Percentiles rank a stretch among this genome's conserved stretches.
These are phyloP conservation scores for Drosophila anceps DNA, from an alignment of 2,888 invertebrate species.

Conservation along the genomic window DNA sequence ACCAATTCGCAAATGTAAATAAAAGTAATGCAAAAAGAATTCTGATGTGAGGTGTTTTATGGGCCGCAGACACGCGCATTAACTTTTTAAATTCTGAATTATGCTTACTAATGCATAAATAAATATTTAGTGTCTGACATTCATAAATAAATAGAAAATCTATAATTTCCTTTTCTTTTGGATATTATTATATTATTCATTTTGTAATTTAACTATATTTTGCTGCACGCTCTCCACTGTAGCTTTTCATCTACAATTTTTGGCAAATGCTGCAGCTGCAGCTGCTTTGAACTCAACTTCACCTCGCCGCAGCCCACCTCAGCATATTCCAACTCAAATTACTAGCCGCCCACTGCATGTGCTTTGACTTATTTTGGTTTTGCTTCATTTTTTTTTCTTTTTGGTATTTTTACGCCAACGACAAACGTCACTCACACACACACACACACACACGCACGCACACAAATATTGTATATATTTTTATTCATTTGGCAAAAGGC, in stretches of 20 bases:
- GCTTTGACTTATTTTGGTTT: slow-evolving; percentile 55
- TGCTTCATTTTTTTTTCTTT: slow-evolving; percentile 19
- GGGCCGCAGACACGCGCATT: no score
- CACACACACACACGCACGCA: slow-evolving; percentile 20
- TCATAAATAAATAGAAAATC: no score
- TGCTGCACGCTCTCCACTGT: slow-evolving; percentile 25
- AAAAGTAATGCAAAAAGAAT: slow-evolving; percentile 1
- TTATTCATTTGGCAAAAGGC: slow-evolving; percentile 80
- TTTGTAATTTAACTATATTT: background rate
- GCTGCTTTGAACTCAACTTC: slow-evolving; percentile 52
- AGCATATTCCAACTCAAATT: slow-evolving; percentile 55
- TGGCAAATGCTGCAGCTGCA: slow-evolving; percentile 23
- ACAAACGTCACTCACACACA: slow-evolving; percentile 49
- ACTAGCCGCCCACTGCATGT: slow-evolving; percentile 55
- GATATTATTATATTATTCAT: background rate
- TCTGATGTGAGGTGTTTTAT: background rate
- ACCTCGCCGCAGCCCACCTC: slow-evolving; percentile 47
- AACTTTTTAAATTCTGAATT: background rate
- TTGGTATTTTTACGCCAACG: slow-evolving; percentile 67
- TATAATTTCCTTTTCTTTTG: background rate
- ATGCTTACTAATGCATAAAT: no score
- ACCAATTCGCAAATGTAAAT: slow-evolving; percentile 1
- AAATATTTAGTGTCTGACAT: no score
- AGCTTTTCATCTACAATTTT: slow-evolving; percentile 29
- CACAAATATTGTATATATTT: slow-evolving; percentile 76